A percentile compares a stretch with the other conserved stretches of the same genome.
phyloP scores from a whole-genome alignment of 2,888 invertebrate species.

The Catocala nupta region DNA sequence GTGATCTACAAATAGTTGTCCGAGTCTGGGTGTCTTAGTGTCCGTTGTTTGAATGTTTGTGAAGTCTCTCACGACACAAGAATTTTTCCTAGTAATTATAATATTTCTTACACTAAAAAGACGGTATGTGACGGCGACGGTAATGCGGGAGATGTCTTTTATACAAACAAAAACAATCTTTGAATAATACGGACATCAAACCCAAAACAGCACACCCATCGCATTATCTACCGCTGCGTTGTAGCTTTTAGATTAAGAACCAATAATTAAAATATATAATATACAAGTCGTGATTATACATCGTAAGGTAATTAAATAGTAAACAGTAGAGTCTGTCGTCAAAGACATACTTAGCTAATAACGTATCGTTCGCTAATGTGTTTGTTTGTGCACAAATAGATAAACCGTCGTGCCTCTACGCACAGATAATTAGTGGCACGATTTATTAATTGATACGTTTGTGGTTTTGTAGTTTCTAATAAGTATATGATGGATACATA shows the following conservation, averaged over 20 bases:
- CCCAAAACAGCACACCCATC: not conserved
- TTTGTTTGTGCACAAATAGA: constrained; percentile 33
- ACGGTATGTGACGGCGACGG: no score
- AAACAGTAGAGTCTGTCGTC: constrained; percentile 24
- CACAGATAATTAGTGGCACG: constrained; percentile 16
- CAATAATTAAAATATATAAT: not conserved
- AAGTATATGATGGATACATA: no score
- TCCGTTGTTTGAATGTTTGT: no score
- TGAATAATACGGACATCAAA: no score
- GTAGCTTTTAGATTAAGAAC: no score
- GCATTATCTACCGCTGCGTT: not conserved
- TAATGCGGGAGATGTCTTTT: no score
- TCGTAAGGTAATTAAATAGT: constrained; percentile 31
- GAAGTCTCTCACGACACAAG: no score
- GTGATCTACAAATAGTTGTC: no score
- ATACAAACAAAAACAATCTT: no score
- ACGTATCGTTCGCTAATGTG: constrained; percentile 44
- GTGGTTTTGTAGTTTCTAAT: constrained; percentile 8
- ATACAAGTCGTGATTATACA: not conserved
- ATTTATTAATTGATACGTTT: constrained; percentile 32
- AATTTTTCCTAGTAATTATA: no score
- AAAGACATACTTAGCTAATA: constrained; percentile 40
- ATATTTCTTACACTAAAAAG: no score
- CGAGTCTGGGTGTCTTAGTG: no score
- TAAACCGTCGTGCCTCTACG: constrained; percentile 16